Conservation (phyloP, 2,888 invertebrate species). For the Synergus japonicus region DNA sequence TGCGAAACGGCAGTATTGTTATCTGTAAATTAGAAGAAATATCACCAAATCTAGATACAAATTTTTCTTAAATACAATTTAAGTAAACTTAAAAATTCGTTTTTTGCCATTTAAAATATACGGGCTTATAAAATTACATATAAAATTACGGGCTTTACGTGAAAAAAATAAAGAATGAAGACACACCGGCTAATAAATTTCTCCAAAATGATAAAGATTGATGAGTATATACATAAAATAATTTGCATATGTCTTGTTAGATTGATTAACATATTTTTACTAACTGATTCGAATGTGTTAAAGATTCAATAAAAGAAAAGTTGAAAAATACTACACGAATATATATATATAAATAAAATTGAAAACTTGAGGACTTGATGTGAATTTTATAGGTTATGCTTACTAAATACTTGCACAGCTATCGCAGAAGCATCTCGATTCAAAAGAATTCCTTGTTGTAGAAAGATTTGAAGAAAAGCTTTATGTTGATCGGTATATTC, state of each 20-base stretch:
- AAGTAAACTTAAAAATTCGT: too few relatives aligned
- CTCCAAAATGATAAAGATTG: not conserved
- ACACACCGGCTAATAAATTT: not conserved
- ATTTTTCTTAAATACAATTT: not conserved
- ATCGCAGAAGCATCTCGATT: constrained; percentile 53
- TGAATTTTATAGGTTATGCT: not conserved
- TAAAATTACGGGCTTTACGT: too few relatives aligned
- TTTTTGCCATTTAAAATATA: too few relatives aligned
- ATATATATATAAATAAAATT: not conserved
- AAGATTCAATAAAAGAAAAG: not conserved
- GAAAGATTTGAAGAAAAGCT: constrained; percentile 65
- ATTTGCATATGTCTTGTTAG: not conserved
- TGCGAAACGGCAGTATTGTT: constrained; percentile 46
- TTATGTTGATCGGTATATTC: constrained; percentile 61
- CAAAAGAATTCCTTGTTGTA: constrained; percentile 62
- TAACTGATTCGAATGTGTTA: not conserved
- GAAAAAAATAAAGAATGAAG: not conserved
- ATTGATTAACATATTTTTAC: not conserved
- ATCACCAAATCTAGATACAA: not conserved
- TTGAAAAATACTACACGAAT: not conserved
- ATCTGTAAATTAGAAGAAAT: constrained; percentile 57
- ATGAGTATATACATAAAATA: not conserved
- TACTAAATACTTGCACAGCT: constrained; percentile 45
- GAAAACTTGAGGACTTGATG: not conserved
- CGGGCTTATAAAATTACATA: too few relatives aligned